phyloP scores from a whole-genome alignment of 2,113 vertebrate species.

The Coreoperca whiteheadi region DNA sequence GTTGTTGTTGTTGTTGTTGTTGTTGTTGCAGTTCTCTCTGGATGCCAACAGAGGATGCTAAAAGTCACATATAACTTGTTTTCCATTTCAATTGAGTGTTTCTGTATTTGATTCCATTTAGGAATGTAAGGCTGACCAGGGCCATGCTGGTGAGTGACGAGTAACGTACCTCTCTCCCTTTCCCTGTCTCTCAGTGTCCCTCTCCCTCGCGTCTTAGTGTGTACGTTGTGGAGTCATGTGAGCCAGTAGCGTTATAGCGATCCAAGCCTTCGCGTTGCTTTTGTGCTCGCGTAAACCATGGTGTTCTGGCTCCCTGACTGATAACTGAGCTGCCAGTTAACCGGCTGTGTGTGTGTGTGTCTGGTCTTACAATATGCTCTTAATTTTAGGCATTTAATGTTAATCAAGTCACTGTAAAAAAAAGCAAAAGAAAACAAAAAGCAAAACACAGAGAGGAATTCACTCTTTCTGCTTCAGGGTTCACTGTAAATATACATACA shows the following conservation, averaged over 20 bases:
- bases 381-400: neutral
- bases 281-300: slow-evolving; percentile 80
- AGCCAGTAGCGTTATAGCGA: slow-evolving; percentile 64
- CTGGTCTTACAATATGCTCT: slow-evolving; percentile 22
- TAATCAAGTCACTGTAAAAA: neutral
- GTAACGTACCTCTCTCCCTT: neutral
- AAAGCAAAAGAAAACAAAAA: too few relatives aligned
- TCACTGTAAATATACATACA: neutral
- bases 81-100: neutral
- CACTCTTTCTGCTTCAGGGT: neutral
- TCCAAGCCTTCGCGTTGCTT: slow-evolving; percentile 72
- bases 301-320: slow-evolving; percentile 69
- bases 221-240: slow-evolving; percentile 75
- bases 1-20: slow-evolving; percentile 52
- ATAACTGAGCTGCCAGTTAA: slow-evolving; percentile 81
- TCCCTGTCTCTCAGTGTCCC: neutral
- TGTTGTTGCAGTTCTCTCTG: slow-evolving; percentile 57
- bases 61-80: slow-evolving; percentile 31
- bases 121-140: neutral
- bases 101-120: slow-evolving; percentile 18
- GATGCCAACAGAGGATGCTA: slow-evolving; percentile 70
- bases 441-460: neutral
- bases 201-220: slow-evolving; percentile 36
- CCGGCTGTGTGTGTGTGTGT: slow-evolving; percentile 1
- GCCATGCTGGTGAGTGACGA: neutral